Percentiles rank a stretch among this genome's conserved stretches.
Conservation (phyloP, 2,113 vertebrate genomes). For the Leucopsar rothschildi region DNA sequence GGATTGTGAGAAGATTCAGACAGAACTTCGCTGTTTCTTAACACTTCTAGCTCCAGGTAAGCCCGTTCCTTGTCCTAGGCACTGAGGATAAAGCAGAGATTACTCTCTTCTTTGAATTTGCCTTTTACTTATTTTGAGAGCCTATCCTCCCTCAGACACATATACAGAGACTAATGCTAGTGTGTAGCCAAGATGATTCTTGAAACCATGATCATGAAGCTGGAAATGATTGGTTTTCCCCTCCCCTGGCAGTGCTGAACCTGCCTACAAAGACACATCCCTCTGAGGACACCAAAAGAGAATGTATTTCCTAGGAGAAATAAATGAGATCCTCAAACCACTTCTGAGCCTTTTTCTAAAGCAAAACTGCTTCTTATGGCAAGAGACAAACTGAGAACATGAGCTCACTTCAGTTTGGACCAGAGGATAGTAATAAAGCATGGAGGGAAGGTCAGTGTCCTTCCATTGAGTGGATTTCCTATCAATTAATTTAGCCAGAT, state of each 20-base stretch:
- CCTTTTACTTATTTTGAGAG: neutral
- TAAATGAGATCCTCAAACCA: neutral
- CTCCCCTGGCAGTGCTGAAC: neutral
- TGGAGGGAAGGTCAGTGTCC: neutral
- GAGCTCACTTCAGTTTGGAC: neutral
- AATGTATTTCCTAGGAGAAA: neutral
- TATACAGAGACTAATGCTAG: neutral
- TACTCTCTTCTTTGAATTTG: neutral
- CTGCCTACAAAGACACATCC: neutral
- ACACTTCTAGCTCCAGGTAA: neutral
- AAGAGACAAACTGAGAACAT: neutral
- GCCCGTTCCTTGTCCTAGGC: neutral
- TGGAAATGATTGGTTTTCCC: neutral
- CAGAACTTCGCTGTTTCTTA: neutral
- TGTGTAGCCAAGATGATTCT: neutral
- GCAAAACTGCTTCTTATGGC: neutral
- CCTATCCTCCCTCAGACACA: neutral
- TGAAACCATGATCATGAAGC: neutral
- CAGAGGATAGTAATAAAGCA: neutral
- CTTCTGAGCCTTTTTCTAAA: neutral
- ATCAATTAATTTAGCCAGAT: neutral
- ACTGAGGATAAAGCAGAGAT: neutral
- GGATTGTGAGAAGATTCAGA: neutral
- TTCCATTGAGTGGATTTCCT: conserved; percentile 5
- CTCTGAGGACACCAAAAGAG: neutral